Evolutionary conservation across 2,797 vertebrate species (phyloP).

Genomic region (Xenops minutus): DNA sequence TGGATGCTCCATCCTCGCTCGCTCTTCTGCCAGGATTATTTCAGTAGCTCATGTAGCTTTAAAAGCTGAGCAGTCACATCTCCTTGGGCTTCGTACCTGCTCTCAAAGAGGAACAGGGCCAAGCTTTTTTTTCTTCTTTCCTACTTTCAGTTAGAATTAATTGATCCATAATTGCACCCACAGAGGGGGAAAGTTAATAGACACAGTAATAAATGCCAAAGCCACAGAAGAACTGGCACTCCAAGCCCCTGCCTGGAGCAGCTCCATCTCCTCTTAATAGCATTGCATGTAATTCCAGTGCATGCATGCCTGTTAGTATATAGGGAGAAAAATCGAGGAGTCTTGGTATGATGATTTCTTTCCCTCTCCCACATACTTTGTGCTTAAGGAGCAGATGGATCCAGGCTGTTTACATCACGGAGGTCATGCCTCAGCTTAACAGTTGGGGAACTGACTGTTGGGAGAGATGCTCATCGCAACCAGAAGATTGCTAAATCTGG

Average conservation of each 20-base stretch:
- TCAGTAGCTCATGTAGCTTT: not conserved
- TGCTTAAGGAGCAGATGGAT: conserved; percentile 64
- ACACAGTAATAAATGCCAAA: conserved; percentile 51
- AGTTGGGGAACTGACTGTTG: conserved; percentile 63
- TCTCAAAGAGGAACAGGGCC: conserved; percentile 6
- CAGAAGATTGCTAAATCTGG: conserved; percentile 58
- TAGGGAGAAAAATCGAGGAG: conserved; percentile 33
- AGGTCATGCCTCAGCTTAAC: conserved; percentile 67
- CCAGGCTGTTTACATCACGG: conserved; percentile 66
- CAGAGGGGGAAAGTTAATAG: conserved; percentile 54
- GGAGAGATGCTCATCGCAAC: conserved; percentile 41
- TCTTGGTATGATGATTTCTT: conserved; percentile 32
- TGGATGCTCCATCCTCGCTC: not conserved
- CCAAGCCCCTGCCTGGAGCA: conserved; percentile 33
- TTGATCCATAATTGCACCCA: conserved; percentile 32
- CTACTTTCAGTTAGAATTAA: conserved; percentile 30
- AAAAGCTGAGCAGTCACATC: conserved; percentile 57
- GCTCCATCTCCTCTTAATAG: conserved; percentile 33
- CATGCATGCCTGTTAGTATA: not conserved
- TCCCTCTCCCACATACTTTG: conserved; percentile 62
- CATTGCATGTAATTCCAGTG: not conserved
- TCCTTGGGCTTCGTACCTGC: conserved; percentile 34
- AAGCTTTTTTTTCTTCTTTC: not conserved
- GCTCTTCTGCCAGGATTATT: conserved; percentile 27
- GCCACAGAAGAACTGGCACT: conserved; percentile 44